Evolutionary conservation across 2,113 vertebrate species (phyloP).

Genomic region (Rostratula benghalensis): DNA sequence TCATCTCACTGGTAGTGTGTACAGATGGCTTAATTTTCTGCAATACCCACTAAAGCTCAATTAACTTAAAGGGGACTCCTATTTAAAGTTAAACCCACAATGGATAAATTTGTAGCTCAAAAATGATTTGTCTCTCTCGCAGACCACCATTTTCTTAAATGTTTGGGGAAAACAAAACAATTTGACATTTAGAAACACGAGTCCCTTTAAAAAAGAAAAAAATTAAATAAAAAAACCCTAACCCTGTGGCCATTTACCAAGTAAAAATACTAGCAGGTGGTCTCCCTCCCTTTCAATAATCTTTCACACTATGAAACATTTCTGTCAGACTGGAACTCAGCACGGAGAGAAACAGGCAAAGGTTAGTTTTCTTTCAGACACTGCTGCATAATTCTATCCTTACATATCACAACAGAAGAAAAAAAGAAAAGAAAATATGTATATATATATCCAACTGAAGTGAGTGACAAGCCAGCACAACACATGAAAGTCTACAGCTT

Average conservation of each 20-base stretch:
- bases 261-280: neutral
- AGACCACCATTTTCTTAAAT: neutral
- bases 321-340: neutral
- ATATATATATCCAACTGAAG: neutral
- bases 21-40: slow-evolving; percentile 56
- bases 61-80: slow-evolving; percentile 36
- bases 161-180: neutral
- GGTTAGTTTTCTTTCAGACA: neutral
- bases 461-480: neutral
- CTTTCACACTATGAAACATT: neutral
- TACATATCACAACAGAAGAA: neutral
- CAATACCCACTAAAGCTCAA: slow-evolving; percentile 35
- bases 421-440: neutral
- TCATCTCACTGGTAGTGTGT: slow-evolving; percentile 22
- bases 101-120: neutral
- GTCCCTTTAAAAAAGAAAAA: neutral
- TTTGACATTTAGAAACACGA: neutral
- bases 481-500: slow-evolving; percentile 53
- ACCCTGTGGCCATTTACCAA: neutral
- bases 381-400: neutral
- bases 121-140: neutral
- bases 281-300: neutral
- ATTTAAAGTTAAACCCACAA: slow-evolving; percentile 45
- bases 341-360: neutral
- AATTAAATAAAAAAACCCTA: neutral